Base-by-base conservation (phyloP, 2,113 vertebrate genomes). In the Scytalopus superciliaris region DNA sequence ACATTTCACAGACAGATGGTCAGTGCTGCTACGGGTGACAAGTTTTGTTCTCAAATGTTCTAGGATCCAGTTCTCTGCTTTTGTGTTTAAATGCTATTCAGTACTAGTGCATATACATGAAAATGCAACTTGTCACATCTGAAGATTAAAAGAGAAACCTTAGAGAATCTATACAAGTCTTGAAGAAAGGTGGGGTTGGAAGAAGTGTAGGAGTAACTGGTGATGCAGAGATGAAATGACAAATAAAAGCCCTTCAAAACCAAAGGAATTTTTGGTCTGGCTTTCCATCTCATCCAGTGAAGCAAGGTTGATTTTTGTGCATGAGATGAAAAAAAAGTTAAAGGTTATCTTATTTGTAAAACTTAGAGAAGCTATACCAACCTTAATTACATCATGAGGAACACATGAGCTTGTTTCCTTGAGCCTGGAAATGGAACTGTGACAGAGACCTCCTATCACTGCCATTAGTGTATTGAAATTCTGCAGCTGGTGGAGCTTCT, bases 401-500 rank as follows among this genome's bases (percentile, higher is more conserved):
- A 99, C 98, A 40, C 98, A 98, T 2, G 99, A 98, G 81, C 98
- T 99, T 88, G 99, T 99, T 96, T 99, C 99, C 97, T 99, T 99
- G 92, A 99, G 98, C 94, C 99, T 98, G 94, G 99, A 99, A 96
- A 99, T 99, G 5, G 99, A 99, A 97, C 99, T 99, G 97, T 99
- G 99, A 85, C 99, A 99, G 8, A 99, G 98, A 60, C 99, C 99
- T 72, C 99, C 99, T 82, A 99, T 99, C 93, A 99, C 99, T 17
- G 99, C 99, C 99, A 99, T 99, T 98, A 99, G 95, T 12, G 99
- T 99, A 97, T 99, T 99, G 95, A 99, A 99, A 97, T 99, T 99
- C 97, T 99, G 99, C 86, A 99, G 98, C 74, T 98, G 97, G 81
- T 99, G 98, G 59, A 99, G 98, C 96, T 99, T 98, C 99, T 99